Evolutionary conservation across 2,888 invertebrate genomes (phyloP), one percentile per base, ranked within the genome.

Genomic region (Tuta absoluta): DNA sequence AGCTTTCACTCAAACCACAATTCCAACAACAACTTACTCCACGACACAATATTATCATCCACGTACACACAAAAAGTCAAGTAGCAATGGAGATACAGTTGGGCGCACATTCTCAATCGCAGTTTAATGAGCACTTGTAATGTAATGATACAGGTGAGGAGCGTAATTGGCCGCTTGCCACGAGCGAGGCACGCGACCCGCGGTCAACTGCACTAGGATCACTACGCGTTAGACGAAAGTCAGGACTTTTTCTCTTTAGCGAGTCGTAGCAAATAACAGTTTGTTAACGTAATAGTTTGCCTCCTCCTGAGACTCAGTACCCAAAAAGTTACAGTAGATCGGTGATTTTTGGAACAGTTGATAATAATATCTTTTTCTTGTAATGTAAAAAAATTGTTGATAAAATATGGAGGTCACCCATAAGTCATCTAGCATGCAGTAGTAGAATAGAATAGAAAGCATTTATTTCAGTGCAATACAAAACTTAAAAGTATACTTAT

Each of bases 61-160:
- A 45, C 45, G 17, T n/a, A 14, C 78, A 83, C 41, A 41, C 45
- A 45, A 45, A 45, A 45, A 45, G 45, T 75, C 79, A 82, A 45
- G 51, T 53, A 53, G 23, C 14, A 53, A 23, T 49, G 86, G 84
- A 85, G 89, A 87, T 85, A 82, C 89, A 86, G 81, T 85, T 72
- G 79, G 84, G 71, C 84, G 89, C 80, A 70, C 81, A 82, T 82
- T 82, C 81, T 83, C 85, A 81, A 86, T 83, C 83, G 79, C 73
- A 71, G 73, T 82, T 82, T 89, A 89, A 89, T 89, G 87, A 88
- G 86, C 81, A 77, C 4, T 17, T 45, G 51, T 53, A 23, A 14
- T 53, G 51, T 53, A 53, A 53, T 53, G 51, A 53, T 23, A 53
- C 80, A 87, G 87, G 82, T 82, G 81, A 85, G 84, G 85, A 82